A percentile compares a stretch with the other conserved stretches of the same genome.
Evolutionary conservation across 2,888 invertebrate species (phyloP).

Genomic region (Stenotaenia linearis): DNA sequence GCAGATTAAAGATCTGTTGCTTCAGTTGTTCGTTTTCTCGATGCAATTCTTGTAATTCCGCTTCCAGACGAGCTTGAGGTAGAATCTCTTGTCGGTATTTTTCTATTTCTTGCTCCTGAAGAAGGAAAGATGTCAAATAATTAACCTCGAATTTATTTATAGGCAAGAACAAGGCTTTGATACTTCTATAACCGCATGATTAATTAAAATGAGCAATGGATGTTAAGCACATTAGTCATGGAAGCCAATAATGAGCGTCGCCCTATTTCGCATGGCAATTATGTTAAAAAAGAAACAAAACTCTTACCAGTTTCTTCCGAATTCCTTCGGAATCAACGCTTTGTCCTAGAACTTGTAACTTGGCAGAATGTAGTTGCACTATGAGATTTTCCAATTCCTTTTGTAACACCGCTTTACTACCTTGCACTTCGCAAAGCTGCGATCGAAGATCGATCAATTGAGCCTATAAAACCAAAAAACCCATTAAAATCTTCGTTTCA

Average conservation of each 20-base stretch:
- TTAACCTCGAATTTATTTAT: not conserved
- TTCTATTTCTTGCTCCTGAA: conserved; percentile 51
- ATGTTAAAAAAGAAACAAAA: not conserved
- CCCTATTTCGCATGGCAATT: too few relatives aligned
- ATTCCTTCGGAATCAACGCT: conserved; percentile 51
- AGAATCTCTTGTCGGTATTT: conserved; percentile 45
- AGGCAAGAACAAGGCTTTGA: too few relatives aligned
- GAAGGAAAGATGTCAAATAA: not conserved
- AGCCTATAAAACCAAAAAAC: conserved; percentile 63
- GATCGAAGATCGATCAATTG: conserved; percentile 69
- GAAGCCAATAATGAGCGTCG: too few relatives aligned
- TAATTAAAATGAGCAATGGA: too few relatives aligned
- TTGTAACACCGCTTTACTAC: conserved; percentile 56
- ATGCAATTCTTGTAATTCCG: conserved; percentile 46
- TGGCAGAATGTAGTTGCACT: conserved; percentile 57
- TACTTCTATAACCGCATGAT: too few relatives aligned
- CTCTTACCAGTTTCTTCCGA: conserved; percentile 51
- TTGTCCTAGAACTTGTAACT: conserved; percentile 53
- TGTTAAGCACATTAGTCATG: too few relatives aligned
- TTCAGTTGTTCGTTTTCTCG: conserved; percentile 65
- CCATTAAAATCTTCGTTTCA: too few relatives aligned
- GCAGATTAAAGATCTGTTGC: conserved; percentile 65
- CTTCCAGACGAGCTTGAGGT: conserved; percentile 50
- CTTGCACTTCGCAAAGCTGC: conserved; percentile 64
- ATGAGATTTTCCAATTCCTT: conserved; percentile 59